Conservation (phyloP, 2,888 invertebrate genomes). For the Callyntrura sp. region DNA sequence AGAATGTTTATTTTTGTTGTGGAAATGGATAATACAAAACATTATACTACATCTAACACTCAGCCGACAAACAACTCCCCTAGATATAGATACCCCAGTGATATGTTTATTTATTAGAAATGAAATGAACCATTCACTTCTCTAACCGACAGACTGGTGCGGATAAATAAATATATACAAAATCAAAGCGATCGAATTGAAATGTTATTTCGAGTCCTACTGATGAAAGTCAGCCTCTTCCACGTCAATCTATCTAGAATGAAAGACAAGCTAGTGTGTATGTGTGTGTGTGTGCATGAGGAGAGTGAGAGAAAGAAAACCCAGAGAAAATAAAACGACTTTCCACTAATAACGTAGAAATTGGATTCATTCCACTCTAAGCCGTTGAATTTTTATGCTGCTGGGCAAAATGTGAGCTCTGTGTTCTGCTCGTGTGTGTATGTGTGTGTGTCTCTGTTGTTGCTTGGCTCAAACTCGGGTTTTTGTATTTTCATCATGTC, state of each 20-base stretch:
- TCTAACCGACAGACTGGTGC: background rate
- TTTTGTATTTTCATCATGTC: constrained; percentile 48
- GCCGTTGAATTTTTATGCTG: constrained; percentile 46
- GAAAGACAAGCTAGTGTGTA: constrained; percentile 4
- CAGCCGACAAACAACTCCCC: background rate
- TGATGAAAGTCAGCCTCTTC: background rate
- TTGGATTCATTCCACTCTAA: constrained; percentile 64
- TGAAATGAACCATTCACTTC: constrained; percentile 2
- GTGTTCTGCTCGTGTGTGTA: constrained; percentile 26
- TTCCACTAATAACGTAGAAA: constrained; percentile 61
- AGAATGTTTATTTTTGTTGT: no score
- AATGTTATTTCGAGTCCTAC: constrained; percentile 27
- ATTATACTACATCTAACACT: no score
- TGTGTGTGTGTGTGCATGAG: background rate
- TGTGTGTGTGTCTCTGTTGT: background rate
- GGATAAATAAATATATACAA: background rate
- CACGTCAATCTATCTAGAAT: constrained; percentile 22
- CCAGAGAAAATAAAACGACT: constrained; percentile 55
- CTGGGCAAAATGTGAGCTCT: background rate
- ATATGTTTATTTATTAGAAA: constrained; percentile 27
- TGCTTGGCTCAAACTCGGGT: background rate
- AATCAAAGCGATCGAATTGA: constrained; percentile 30
- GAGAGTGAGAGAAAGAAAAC: background rate
- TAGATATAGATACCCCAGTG: background rate
- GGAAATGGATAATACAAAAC: no score